A percentile compares a stretch with the other conserved stretches of the same genome.
These are phyloP conservation scores for Zaprionus ornatus DNA, from an alignment of 1,140 invertebrate species.

Conservation along the genomic window DNA sequence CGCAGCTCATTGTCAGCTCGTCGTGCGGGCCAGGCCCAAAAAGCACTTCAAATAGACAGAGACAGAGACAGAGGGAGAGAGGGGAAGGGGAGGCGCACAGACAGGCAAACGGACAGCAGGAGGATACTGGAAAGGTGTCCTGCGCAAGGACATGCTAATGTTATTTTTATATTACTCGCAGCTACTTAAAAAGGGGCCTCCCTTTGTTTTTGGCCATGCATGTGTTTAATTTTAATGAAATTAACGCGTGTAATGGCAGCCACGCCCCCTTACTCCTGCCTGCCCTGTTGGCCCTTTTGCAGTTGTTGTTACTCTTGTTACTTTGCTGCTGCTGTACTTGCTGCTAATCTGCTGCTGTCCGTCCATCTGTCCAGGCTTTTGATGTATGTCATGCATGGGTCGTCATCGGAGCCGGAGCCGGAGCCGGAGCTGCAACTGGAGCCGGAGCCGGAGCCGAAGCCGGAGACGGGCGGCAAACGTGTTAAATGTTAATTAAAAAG, in stretches of 20 bases:
- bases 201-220: conserved; percentile 77
- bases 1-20: conserved; percentile 69
- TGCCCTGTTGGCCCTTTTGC: not conserved
- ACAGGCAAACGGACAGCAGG: conserved; percentile 22
- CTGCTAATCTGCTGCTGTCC: conserved; percentile 44
- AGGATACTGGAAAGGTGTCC: conserved; percentile 57
- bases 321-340: conserved; percentile 1
- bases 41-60: not conserved
- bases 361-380: conserved; percentile 62
- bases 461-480: conserved; percentile 47
- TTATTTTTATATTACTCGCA: conserved; percentile 77
- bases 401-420: not conserved
- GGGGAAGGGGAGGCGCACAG: not conserved
- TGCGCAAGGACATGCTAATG: conserved; percentile 74
- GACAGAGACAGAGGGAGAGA: not conserved
- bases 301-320: no score
- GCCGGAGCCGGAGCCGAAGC: not conserved
- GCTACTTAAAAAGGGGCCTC: conserved; percentile 47
- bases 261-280: conserved; percentile 30
- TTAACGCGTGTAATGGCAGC: conserved; percentile 77
- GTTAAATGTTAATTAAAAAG: conserved; percentile 82
- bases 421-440: not conserved
- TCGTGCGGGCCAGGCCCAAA: conserved; percentile 8
- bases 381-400: conserved; percentile 73
- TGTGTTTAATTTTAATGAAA: conserved; percentile 83